Percentiles rank a stretch among this genome's conserved stretches.
phyloP scores from a whole-genome alignment of 2,888 invertebrate genomes.

The Diloba caeruleocephala region DNA sequence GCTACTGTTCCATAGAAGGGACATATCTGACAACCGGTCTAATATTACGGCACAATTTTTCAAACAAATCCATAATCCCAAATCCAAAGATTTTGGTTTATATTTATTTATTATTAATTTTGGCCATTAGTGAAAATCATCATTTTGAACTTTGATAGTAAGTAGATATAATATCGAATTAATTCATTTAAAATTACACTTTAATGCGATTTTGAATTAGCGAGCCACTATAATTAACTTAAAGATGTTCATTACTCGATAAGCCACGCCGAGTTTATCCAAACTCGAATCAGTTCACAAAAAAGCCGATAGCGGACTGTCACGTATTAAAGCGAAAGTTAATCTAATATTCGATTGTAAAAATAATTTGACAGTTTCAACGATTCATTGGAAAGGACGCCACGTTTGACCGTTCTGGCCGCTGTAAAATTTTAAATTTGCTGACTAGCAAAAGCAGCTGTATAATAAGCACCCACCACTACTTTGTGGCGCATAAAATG shows the following conservation, averaged over 20 bases:
- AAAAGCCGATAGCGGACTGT: conserved; percentile 39
- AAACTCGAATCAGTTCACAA: conserved; percentile 22
- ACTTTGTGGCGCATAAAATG: conserved; percentile 22
- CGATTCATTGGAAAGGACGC: conserved; percentile 64
- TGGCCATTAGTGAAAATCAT: too few species aligned
- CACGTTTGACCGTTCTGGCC: conserved; percentile 31
- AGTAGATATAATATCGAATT: too few species aligned
- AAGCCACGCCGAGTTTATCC: conserved; percentile 27
- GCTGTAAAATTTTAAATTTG: conserved; percentile 41
- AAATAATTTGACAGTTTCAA: conserved; percentile 57
- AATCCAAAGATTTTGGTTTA: too few species aligned
- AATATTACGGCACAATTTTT: too few species aligned
- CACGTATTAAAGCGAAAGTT: conserved; percentile 49
- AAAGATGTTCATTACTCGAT: conserved; percentile 47
- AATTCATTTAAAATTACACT: conserved; percentile 37
- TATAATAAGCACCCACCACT: conserved; percentile 45
- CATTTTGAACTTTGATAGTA: conserved; percentile 5
- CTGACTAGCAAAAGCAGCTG: conserved; percentile 56
- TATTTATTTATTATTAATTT: too few species aligned
- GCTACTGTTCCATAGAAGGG: too few species aligned
- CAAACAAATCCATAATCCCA: too few species aligned
- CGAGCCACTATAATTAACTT: conserved; percentile 43
- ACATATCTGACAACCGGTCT: too few species aligned
- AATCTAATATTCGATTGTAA: conserved; percentile 53
- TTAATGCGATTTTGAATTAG: conserved; percentile 41